Conservation (phyloP, 2,113 vertebrate genomes). For the Myotis yumanensis region DNA sequence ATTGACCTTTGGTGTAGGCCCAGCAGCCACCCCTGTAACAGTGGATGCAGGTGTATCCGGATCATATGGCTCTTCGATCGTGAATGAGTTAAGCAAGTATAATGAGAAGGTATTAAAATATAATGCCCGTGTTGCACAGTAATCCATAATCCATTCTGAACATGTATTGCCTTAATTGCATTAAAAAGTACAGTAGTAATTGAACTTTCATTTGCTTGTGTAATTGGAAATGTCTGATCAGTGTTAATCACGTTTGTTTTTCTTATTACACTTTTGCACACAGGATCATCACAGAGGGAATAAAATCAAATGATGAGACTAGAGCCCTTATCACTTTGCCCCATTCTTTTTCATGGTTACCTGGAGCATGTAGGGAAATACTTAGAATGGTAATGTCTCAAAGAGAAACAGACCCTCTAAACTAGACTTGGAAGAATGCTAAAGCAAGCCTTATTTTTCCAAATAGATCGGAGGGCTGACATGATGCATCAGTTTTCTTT, state of each 20-base stretch:
- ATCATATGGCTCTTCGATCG: slow-evolving; percentile 57
- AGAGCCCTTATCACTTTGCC: slow-evolving; percentile 63
- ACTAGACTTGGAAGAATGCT: slow-evolving; percentile 4
- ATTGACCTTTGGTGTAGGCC: slow-evolving; percentile 71
- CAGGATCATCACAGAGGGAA: slow-evolving; percentile 75
- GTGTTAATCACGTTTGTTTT: slow-evolving; percentile 81
- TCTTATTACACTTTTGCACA: slow-evolving; percentile 78
- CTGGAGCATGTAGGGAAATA: slow-evolving; percentile 68
- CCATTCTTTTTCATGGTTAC: slow-evolving; percentile 66
- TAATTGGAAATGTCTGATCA: slow-evolving; percentile 83
- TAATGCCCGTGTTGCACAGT: not conserved
- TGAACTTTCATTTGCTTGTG: slow-evolving; percentile 83
- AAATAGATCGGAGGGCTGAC: not conserved
- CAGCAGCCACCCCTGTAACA: fast-evolving
- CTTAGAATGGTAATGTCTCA: slow-evolving; percentile 46
- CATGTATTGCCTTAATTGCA: slow-evolving; percentile 73
- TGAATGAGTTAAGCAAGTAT: slow-evolving; percentile 85
- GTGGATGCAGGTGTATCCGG: slow-evolving; percentile 44
- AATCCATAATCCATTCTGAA: slow-evolving; percentile 62
- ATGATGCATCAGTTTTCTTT: not conserved
- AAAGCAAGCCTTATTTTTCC: slow-evolving; percentile 5
- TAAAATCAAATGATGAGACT: slow-evolving; percentile 75
- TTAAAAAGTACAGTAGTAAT: slow-evolving; percentile 82
- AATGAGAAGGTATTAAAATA: slow-evolving; percentile 79
- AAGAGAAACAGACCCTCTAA: slow-evolving; percentile 37